A percentile compares a stretch with the other conserved stretches of the same genome.
Evolutionary conservation across 2,888 invertebrate genomes (phyloP).

Genomic region (Mantis religiosa): DNA sequence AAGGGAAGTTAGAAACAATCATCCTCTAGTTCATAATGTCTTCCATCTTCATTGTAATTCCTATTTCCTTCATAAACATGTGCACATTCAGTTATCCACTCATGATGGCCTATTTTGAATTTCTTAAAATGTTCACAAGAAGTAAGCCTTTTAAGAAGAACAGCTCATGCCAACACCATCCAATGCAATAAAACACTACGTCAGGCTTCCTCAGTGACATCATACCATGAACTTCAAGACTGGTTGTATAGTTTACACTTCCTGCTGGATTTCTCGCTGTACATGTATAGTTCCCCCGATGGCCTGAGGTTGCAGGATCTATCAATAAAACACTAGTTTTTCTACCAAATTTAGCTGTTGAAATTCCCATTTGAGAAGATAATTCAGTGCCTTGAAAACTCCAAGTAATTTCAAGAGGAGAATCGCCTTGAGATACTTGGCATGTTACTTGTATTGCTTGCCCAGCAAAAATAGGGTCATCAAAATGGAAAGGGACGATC

Average conservation of each 20-base stretch:
- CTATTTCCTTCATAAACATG: background rate
- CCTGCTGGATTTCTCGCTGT: constrained; percentile 41
- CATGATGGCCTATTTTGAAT: background rate
- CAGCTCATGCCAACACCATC: background rate
- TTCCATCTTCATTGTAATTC: background rate
- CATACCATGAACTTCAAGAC: constrained; percentile 25
- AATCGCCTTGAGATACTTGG: constrained; percentile 58
- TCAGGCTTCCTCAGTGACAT: background rate
- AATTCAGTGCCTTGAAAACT: constrained; percentile 48
- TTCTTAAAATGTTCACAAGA: background rate
- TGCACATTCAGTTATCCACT: background rate
- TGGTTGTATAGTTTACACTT: constrained; percentile 38
- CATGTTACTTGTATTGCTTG: constrained; percentile 73
- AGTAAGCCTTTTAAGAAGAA: too few relatives aligned
- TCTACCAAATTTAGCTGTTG: constrained; percentile 45
- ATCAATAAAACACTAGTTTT: constrained; percentile 50
- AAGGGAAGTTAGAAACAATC: background rate
- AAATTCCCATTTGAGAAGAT: constrained; percentile 40
- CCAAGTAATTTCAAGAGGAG: constrained; percentile 54
- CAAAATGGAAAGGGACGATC: constrained; percentile 75
- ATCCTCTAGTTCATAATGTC: background rate
- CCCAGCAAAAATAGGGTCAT: constrained; percentile 70
- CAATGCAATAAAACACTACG: background rate
- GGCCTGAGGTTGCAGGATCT: constrained; percentile 36
- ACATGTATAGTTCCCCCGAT: constrained; percentile 44